Evolutionary conservation across 30 jellyfish, hydroid and myxozoan species (phyloP), one percentile per base, ranked within the genome.

Genomic region (Phacellophora camtschatica): DNA sequence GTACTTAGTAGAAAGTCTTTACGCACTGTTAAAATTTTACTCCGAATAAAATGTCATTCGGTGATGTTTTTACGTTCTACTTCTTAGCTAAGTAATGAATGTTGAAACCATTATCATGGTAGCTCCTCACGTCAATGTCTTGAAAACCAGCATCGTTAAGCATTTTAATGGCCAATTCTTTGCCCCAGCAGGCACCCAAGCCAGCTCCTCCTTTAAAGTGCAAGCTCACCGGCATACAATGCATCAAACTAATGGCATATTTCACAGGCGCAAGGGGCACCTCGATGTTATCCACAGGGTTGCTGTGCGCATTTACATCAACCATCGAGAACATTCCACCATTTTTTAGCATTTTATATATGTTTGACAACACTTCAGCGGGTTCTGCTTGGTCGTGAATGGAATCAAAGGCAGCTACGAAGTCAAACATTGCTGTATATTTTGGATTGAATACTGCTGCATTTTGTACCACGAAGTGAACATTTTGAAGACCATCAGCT

Each of bases 201-300:
- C 91, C 91, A 19, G 56, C 77, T 5, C 91, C 91, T 6, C 77
- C 91, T 39, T 80, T 69, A 53, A 80, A 80, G 28, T 28, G 66
- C 77, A 80, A 37, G 39, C 91, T 80, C 20, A 80, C 91, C 4
- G 91, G 91, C 91, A 80, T 80, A 70, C 91, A 80, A 46, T 80
- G 91, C 22, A 80, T 45, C 13, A 80, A 45, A 42, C 91, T 80
- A 69, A 80, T 25, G 8, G 58, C 24, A 16, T 80, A 80, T 29
- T 80, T 80, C 55, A 80, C 27, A 25, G 77, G 1, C 15, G 84
- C 69, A 8, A 24, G 12, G 1, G 75, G 71, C 61, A 1, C 33
- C 4, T 69, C 91, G 0, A 65, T 65, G 66, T 80, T 80, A 25
- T 80, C 91, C 3, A 45, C 91, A 33, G 77, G 77, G 51, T 80